phyloP scores from a whole-genome alignment of 2,888 invertebrate species.

The Octodonta nipae region DNA sequence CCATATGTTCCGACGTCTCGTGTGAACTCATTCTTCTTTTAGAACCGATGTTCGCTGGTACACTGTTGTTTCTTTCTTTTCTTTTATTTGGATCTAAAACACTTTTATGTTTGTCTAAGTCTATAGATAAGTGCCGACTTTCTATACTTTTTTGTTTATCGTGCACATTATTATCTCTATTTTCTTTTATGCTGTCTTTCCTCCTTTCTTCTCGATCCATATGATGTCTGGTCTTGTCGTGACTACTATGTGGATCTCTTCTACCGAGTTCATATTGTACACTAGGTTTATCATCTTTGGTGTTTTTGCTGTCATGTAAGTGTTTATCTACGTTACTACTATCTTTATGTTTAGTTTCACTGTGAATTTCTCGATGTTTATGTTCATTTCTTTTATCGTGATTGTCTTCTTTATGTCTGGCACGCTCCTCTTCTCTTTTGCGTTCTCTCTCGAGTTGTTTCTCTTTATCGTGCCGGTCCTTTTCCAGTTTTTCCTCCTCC shows the following conservation, averaged over 20 bases:
- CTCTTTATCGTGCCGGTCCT: conserved; percentile 16
- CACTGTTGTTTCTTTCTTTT: conserved; percentile 48
- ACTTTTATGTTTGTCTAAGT: conserved; percentile 33
- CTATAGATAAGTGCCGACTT: conserved; percentile 38
- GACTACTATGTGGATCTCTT: conserved; percentile 13
- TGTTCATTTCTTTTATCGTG: conserved; percentile 37
- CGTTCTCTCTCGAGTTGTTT: conserved; percentile 20
- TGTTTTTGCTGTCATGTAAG: conserved; percentile 29
- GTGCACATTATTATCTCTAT: conserved; percentile 38
- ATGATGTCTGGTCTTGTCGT: conserved; percentile 9
- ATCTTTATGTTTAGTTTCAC: conserved; percentile 28
- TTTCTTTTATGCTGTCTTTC: conserved; percentile 30
- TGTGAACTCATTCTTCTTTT: conserved; percentile 71
- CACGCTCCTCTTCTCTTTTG: conserved; percentile 27
- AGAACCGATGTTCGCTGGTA: conserved; percentile 50
- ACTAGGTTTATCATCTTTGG: conserved; percentile 32
- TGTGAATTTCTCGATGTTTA: conserved; percentile 41
- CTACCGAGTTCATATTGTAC: conserved; percentile 18
- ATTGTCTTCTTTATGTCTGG: conserved; percentile 32
- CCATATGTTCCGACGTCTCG: conserved; percentile 46
- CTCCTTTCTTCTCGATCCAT: background rate
- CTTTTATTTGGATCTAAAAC: conserved; percentile 35
- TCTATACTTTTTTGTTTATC: conserved; percentile 38
- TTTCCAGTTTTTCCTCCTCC: conserved; percentile 13
- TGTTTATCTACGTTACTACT: conserved; percentile 26